phyloP scores from a whole-genome alignment of 2,888 invertebrate genomes.

The Drosophila flavopinicola region DNA sequence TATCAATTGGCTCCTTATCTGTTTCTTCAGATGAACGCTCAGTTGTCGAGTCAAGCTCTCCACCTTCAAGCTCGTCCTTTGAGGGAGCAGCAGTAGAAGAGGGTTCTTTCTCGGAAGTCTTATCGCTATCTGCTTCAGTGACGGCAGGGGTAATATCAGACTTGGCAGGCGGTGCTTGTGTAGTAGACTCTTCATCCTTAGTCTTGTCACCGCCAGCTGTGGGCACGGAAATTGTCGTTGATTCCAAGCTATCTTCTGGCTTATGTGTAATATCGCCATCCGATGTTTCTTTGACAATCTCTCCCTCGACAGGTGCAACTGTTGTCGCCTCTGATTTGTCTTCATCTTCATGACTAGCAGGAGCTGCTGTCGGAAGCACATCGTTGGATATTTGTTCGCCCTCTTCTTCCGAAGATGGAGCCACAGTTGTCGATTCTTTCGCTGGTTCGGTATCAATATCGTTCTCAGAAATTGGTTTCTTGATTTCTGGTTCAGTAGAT shows the following conservation, averaged over 20 bases:
- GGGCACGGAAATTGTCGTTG: conserved; percentile 24
- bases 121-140: conserved; percentile 22
- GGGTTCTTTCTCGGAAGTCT: conserved; percentile 34
- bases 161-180: conserved; percentile 31
- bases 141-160: conserved; percentile 42
- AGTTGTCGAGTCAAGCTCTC: conserved; percentile 31
- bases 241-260: conserved; percentile 32
- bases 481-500: conserved; percentile 9
- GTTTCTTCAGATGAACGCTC: conserved; percentile 34
- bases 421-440: conserved; percentile 32
- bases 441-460: conserved; percentile 22
- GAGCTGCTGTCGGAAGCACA: conserved; percentile 23
- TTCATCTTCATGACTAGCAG: conserved; percentile 27
- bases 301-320: conserved; percentile 35
- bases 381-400: conserved; percentile 12
- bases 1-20: conserved; percentile 38
- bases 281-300: conserved; percentile 22
- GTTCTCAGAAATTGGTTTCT: conserved; percentile 18
- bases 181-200: conserved; percentile 40
- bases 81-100: conserved; percentile 31
- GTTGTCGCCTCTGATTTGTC: conserved; percentile 43
- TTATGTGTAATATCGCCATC: conserved; percentile 25
- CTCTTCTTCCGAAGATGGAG: conserved; percentile 36
- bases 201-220: conserved; percentile 36
- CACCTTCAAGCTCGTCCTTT: conserved; percentile 32